Percentiles rank a stretch among this genome's conserved stretches.
Evolutionary conservation across 2,797 vertebrate genomes (phyloP).

Genomic region (Chloroceryle amazona): DNA sequence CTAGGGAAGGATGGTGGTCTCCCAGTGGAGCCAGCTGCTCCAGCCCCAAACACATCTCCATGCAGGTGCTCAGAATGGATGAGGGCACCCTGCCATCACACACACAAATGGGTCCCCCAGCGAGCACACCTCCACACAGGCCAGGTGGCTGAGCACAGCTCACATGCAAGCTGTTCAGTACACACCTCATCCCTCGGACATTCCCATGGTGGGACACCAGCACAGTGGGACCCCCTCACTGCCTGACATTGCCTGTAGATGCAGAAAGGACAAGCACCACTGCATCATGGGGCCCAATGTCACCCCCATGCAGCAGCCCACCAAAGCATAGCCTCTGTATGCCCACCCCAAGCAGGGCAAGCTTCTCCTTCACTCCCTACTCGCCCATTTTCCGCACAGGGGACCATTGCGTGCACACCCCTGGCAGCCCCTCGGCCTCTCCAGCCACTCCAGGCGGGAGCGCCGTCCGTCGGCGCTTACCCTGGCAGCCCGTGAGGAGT

Average conservation of each 20-base stretch:
- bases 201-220: fast-evolving
- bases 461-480: conserved; percentile 83
- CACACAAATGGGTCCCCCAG: too few species aligned
- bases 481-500: conserved; percentile 97
- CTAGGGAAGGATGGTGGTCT: fast-evolving
- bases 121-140: background rate
- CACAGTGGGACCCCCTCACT: fast-evolving
- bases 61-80: fast-evolving
- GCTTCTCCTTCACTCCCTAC: background rate
- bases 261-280: background rate
- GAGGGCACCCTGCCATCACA: background rate
- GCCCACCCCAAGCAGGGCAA: fast-evolving
- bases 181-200: fast-evolving
- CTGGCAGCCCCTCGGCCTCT: background rate
- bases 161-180: fast-evolving
- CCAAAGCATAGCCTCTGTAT: fast-evolving
- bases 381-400: fast-evolving
- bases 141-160: fast-evolving
- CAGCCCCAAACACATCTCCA: fast-evolving
- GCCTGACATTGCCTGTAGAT: fast-evolving
- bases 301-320: fast-evolving
- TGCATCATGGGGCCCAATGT: fast-evolving
- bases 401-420: fast-evolving
- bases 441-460: background rate
- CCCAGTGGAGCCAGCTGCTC: too few species aligned